These are phyloP conservation scores for Euzophera pinguis DNA, from an alignment of 2,888 invertebrate genomes.

Conservation along the genomic window DNA sequence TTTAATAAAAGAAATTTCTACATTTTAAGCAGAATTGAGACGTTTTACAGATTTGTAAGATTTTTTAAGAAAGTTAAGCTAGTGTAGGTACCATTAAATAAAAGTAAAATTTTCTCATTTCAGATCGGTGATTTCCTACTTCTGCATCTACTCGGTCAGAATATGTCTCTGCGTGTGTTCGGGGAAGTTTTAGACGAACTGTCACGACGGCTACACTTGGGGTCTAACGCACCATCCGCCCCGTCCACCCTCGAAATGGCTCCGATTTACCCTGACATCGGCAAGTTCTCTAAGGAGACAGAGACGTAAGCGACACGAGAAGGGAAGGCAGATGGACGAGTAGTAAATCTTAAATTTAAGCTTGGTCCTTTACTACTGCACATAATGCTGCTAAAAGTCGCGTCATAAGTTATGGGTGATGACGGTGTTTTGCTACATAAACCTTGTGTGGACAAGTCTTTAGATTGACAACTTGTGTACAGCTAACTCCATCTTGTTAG, in stretches of 20 bases:
- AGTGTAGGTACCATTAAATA: too few relatives aligned
- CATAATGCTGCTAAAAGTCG: too few relatives aligned
- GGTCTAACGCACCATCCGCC: conserved; percentile 90
- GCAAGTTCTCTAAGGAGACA: conserved; percentile 89
- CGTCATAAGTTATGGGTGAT: too few relatives aligned
- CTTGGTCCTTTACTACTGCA: too few relatives aligned
- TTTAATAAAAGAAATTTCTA: too few relatives aligned
- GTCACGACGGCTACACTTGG: conserved; percentile 84
- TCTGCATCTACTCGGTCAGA: conserved; percentile 91
- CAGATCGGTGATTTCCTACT: conserved; percentile 93
- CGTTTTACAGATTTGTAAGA: too few relatives aligned
- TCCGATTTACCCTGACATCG: conserved; percentile 89
- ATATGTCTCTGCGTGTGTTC: conserved; percentile 90
- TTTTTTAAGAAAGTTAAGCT: too few relatives aligned
- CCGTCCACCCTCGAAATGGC: conserved; percentile 93
- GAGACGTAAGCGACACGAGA: conserved; percentile 82
- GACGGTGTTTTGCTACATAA: too few relatives aligned
- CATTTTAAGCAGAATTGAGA: too few relatives aligned
- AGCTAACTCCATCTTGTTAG: background rate
- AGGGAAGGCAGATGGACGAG: conserved; percentile 14
- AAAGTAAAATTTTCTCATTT: conserved; percentile 27
- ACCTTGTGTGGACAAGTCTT: too few relatives aligned
- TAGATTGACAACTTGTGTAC: too few relatives aligned
- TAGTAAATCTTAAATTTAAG: background rate
- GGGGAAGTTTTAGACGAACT: conserved; percentile 89